Evolutionary conservation across 2,888 invertebrate genomes (phyloP).

Genomic region (Hypsopygia costalis): DNA sequence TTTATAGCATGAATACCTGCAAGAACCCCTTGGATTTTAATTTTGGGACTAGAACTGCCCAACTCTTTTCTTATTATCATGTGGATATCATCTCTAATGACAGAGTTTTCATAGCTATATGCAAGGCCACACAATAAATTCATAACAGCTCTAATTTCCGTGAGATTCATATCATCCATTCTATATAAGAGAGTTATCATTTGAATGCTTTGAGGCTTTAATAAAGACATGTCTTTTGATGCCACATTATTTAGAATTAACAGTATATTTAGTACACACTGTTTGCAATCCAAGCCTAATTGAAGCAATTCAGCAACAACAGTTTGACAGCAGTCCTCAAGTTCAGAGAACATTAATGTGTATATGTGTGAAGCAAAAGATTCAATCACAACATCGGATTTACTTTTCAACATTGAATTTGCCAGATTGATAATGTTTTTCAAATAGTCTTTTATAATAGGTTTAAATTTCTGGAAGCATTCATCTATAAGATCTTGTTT

Average conservation of each 20-base stretch:
- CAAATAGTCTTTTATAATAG: slow-evolving; percentile 78
- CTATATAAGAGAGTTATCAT: slow-evolving; percentile 87
- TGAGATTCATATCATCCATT: slow-evolving; percentile 85
- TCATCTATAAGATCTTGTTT: slow-evolving; percentile 79
- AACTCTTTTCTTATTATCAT: slow-evolving; percentile 93
- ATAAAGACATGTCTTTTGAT: slow-evolving; percentile 53
- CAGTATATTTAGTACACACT: slow-evolving; percentile 54
- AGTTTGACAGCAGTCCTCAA: slow-evolving; percentile 57
- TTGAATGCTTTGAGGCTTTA: slow-evolving; percentile 81
- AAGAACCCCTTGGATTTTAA: slow-evolving; percentile 88
- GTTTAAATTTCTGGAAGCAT: slow-evolving; percentile 76
- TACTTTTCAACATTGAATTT: slow-evolving; percentile 74
- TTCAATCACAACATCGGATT: slow-evolving; percentile 68
- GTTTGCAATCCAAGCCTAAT: slow-evolving; percentile 56
- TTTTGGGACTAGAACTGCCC: slow-evolving; percentile 81
- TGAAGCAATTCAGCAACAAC: slow-evolving; percentile 65
- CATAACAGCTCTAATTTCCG: slow-evolving; percentile 88
- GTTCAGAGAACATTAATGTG: slow-evolving; percentile 67
- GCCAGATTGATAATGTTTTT: slow-evolving; percentile 77
- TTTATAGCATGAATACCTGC: slow-evolving; percentile 88
- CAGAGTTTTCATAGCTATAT: slow-evolving; percentile 72
- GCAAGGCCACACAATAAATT: slow-evolving; percentile 88
- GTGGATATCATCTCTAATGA: slow-evolving; percentile 88
- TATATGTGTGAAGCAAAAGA: slow-evolving; percentile 82
- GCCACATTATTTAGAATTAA: slow-evolving; percentile 62